Percentiles rank a stretch among this genome's conserved stretches.
These are phyloP conservation scores for Aspidapion aeneum DNA, from an alignment of 2,888 invertebrate genomes.

Conservation along the genomic window DNA sequence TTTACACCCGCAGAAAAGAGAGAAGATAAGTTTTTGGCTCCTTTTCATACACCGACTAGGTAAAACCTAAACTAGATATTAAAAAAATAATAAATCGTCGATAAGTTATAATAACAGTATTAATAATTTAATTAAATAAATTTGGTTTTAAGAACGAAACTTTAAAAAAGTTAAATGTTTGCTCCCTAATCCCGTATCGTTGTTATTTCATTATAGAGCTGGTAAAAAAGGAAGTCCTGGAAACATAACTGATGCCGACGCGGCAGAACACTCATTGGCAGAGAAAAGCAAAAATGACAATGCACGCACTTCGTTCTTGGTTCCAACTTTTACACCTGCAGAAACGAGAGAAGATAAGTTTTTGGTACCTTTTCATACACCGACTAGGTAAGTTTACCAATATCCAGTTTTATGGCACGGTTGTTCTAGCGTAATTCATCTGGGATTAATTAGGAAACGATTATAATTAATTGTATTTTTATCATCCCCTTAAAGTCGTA, in stretches of 20 bases:
- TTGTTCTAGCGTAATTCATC: too few relatives aligned
- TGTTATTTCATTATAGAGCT: constrained; percentile 8
- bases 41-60: background rate
- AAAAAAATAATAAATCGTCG: too few relatives aligned
- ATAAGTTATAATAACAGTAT: too few relatives aligned
- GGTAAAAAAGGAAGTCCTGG: constrained; percentile 3
- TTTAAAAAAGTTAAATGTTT: too few relatives aligned
- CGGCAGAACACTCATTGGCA: background rate
- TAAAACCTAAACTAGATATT: background rate
- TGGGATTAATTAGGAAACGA: too few relatives aligned
- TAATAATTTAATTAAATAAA: too few relatives aligned
- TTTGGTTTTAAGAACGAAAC: too few relatives aligned
- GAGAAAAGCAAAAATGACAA: background rate
- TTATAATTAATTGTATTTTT: too few relatives aligned
- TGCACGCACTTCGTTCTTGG: background rate
- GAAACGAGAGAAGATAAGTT: background rate
- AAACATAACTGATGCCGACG: constrained; percentile 3
- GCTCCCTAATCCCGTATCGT: constrained; percentile 1
- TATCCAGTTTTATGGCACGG: too few relatives aligned
- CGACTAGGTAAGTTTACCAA: background rate
- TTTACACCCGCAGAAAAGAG: background rate
- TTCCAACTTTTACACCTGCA: background rate
- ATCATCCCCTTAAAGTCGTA: too few relatives aligned
- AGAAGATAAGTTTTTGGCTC: constrained; percentile 1
- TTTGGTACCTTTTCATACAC: background rate